phyloP scores from a whole-genome alignment of 2,797 vertebrate genomes.

The Arnoldichthys spilopterus region DNA sequence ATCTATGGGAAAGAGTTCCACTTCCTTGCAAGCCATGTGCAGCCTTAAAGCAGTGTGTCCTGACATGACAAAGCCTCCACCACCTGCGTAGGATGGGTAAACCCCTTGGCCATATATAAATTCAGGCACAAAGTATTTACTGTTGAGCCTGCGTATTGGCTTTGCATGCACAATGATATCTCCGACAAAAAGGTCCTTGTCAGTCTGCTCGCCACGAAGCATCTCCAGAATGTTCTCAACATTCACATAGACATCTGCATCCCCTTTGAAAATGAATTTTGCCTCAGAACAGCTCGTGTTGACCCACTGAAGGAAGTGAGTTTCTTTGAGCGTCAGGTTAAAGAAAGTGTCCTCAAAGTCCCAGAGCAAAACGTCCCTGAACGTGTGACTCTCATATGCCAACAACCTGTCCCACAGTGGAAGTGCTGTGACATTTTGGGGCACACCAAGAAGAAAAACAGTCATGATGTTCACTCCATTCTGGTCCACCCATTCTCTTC shows the following conservation, averaged over 20 bases:
- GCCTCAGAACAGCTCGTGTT: slow-evolving; percentile 83
- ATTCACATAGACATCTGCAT: slow-evolving; percentile 93
- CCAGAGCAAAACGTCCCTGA: slow-evolving; percentile 91
- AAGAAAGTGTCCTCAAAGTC: slow-evolving; percentile 97
- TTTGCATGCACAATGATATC: slow-evolving; percentile 92
- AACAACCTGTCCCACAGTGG: slow-evolving; percentile 88
- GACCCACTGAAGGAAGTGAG: slow-evolving; percentile 94
- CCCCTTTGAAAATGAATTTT: slow-evolving; percentile 95
- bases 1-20: slow-evolving; percentile 96
- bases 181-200: slow-evolving; percentile 88
- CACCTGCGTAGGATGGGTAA: slow-evolving; percentile 92
- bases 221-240: slow-evolving; percentile 93
- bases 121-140: slow-evolving; percentile 95
- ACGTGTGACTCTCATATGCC: slow-evolving; percentile 86
- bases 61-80: slow-evolving; percentile 93
- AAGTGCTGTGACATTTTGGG: slow-evolving; percentile 75
- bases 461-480: slow-evolving; percentile 81
- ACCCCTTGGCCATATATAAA: slow-evolving; percentile 86
- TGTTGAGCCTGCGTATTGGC: slow-evolving; percentile 86
- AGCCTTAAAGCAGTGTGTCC: slow-evolving; percentile 85
- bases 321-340: slow-evolving; percentile 97
- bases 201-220: slow-evolving; percentile 74
- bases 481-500: slow-evolving; percentile 80
- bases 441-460: slow-evolving; percentile 90
- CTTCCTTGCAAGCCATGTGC: slow-evolving; percentile 85